Evolutionary conservation across 64 coral and sea anemone genomes (phyloP).

Genomic region (Orbicella faveolata): DNA sequence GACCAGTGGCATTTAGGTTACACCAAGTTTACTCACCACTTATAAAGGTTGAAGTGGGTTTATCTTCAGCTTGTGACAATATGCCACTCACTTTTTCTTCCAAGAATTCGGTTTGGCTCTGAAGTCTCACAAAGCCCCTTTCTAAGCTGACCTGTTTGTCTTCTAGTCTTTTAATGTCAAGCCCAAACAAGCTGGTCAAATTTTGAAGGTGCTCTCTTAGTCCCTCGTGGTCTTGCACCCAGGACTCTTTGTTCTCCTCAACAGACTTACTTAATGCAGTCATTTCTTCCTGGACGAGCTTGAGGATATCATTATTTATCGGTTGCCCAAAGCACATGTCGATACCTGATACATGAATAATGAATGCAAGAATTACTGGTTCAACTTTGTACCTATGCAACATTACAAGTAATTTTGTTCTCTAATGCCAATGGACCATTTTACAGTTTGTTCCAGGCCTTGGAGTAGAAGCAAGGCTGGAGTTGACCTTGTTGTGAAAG

Average conservation of each 20-base stretch:
- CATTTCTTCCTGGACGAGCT: constrained; percentile 15
- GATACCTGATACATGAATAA: neutral
- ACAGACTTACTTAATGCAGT: neutral
- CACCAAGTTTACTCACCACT: too few relatives aligned
- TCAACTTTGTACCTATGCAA: too few relatives aligned
- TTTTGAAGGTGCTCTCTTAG: constrained; percentile 6
- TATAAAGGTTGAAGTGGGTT: too few relatives aligned
- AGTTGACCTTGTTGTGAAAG: too few relatives aligned
- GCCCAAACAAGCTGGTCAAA: neutral
- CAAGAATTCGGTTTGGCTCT: too few relatives aligned
- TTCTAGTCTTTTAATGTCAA: constrained; percentile 10
- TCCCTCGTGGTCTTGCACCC: constrained; percentile 12
- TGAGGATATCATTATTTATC: neutral
- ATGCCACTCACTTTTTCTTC: too few relatives aligned
- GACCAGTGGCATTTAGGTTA: too few relatives aligned
- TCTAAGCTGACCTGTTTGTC: neutral
- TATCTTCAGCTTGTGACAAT: too few relatives aligned
- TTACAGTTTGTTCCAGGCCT: too few relatives aligned
- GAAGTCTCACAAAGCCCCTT: neutral
- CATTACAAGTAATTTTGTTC: too few relatives aligned
- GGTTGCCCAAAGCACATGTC: constrained; percentile 22
- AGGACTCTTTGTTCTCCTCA: constrained; percentile 18
- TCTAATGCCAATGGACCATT: too few relatives aligned
- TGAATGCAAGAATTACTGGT: neutral
- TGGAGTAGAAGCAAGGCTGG: too few relatives aligned